These are phyloP conservation scores for Drosophila merina DNA, from an alignment of 2,888 invertebrate genomes.

Conservation along the genomic window DNA sequence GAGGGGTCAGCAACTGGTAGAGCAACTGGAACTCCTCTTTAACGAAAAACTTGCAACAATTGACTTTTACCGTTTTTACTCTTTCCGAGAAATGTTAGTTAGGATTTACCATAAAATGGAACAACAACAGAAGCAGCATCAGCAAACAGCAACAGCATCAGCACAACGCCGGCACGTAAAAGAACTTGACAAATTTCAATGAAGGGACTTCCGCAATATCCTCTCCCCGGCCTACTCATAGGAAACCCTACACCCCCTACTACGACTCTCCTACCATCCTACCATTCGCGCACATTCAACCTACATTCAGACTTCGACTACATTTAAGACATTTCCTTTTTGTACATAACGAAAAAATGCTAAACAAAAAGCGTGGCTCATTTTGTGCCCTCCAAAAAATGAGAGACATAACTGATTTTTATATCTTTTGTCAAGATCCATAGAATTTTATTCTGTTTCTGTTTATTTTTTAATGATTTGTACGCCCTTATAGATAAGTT, in stretches of 20 bases:
- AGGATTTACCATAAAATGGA: slow-evolving; percentile 77
- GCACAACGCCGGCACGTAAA: slow-evolving; percentile 41
- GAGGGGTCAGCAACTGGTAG: slow-evolving; percentile 12
- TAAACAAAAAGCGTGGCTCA: slow-evolving; percentile 41
- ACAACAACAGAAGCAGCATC: slow-evolving; percentile 67
- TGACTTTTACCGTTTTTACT: slow-evolving; percentile 65
- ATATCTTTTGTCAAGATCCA: slow-evolving; percentile 60
- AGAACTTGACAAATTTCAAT: slow-evolving; percentile 67
- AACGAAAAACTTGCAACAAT: slow-evolving; percentile 40
- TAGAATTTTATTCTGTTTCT: slow-evolving; percentile 18
- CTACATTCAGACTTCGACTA: slow-evolving; percentile 59
- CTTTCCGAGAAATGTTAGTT: slow-evolving; percentile 71
- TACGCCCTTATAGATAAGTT: slow-evolving; percentile 60
- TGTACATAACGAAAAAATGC: slow-evolving; percentile 61
- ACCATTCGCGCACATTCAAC: slow-evolving; percentile 73
- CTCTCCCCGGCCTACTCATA: slow-evolving; percentile 49
- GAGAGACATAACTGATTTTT: slow-evolving; percentile 76
- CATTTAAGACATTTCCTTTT: slow-evolving; percentile 69
- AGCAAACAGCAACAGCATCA: slow-evolving; percentile 57
- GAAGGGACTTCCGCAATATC: slow-evolving; percentile 76
- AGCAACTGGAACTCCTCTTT: slow-evolving; percentile 19
- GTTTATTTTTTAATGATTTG: slow-evolving; percentile 40
- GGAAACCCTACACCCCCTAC: slow-evolving; percentile 39
- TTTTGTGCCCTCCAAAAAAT: slow-evolving; percentile 48
- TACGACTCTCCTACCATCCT: slow-evolving; percentile 22